Evolutionary conservation across 1,140 invertebrate species (phyloP).

Genomic region (Drosophila bifasciata): DNA sequence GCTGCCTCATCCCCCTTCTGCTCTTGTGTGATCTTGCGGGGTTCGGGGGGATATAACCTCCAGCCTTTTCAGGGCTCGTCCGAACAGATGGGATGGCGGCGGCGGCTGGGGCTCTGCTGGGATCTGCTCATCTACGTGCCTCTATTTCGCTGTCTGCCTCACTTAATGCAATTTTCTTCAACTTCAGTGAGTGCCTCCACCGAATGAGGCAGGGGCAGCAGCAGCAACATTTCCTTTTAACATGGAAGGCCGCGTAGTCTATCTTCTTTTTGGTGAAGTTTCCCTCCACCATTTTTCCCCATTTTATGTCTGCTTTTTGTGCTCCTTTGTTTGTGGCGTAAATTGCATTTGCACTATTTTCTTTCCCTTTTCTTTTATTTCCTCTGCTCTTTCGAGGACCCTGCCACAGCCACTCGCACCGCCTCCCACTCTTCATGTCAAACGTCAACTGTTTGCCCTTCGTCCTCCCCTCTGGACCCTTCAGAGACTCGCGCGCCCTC

Average conservation of each 20-base stretch:
- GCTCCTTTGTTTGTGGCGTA: slow-evolving; percentile 30
- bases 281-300: slow-evolving; percentile 8
- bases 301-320: slow-evolving; percentile 21
- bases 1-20: background rate
- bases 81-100: background rate
- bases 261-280: slow-evolving; percentile 1
- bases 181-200: slow-evolving; percentile 7
- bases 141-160: slow-evolving; percentile 50
- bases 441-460: slow-evolving; percentile 20
- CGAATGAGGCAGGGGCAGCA: too few species aligned
- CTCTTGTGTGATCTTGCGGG: background rate
- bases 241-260: background rate
- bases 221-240: too few species aligned
- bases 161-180: slow-evolving; percentile 56
- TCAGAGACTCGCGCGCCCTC: slow-evolving; percentile 2
- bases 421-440: slow-evolving; percentile 16
- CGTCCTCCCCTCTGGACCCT: background rate
- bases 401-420: too few species aligned
- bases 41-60: too few species aligned
- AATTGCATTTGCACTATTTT: slow-evolving; percentile 46
- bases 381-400: background rate
- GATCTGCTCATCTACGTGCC: slow-evolving; percentile 38
- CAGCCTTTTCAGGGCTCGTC: slow-evolving; percentile 5
- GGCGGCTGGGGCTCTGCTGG: too few species aligned
- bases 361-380: background rate